phyloP scores from a whole-genome alignment of 2,888 invertebrate species.

The Perizoma affinitatum region DNA sequence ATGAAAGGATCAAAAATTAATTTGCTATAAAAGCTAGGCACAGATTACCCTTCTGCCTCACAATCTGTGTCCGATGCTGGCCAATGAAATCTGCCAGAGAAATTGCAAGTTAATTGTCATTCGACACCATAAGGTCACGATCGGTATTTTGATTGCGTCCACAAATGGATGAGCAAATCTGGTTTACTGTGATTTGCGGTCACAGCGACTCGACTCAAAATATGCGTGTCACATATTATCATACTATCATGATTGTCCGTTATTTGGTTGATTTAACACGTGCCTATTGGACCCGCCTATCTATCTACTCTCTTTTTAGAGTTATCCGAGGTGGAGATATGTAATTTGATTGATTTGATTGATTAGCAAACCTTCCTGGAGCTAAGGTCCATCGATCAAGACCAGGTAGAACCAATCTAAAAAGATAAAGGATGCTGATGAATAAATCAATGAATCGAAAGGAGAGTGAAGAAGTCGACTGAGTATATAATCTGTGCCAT shows the following conservation, averaged over 20 bases:
- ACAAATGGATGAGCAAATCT: conserved; percentile 51
- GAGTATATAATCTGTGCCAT: conserved; percentile 65
- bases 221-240: conserved; percentile 38
- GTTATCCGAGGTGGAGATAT: no score
- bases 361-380: conserved; percentile 27
- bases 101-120: conserved; percentile 42
- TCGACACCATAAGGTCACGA: conserved; percentile 41
- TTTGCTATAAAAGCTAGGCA: conserved; percentile 11
- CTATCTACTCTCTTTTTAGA: no score
- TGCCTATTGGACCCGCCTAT: no score
- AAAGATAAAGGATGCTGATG: conserved; percentile 36
- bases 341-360: conserved; percentile 20
- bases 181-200: conserved; percentile 55
- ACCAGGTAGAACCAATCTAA: conserved; percentile 31
- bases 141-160: conserved; percentile 52
- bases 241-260: conserved; percentile 25
- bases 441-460: conserved; percentile 56
- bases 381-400: conserved; percentile 31
- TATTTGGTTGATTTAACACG: conserved; percentile 1
- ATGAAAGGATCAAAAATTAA: conserved; percentile 17
- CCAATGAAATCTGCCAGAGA: conserved; percentile 24
- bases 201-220: conserved; percentile 37
- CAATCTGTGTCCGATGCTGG: conserved; percentile 14
- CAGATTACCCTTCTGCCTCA: not conserved
- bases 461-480: conserved; percentile 55